A percentile compares a stretch with the other conserved stretches of the same genome.
These are phyloP conservation scores for Puffinus mauretanicus DNA, from an alignment of 2,113 vertebrate genomes.

Conservation along the genomic window DNA sequence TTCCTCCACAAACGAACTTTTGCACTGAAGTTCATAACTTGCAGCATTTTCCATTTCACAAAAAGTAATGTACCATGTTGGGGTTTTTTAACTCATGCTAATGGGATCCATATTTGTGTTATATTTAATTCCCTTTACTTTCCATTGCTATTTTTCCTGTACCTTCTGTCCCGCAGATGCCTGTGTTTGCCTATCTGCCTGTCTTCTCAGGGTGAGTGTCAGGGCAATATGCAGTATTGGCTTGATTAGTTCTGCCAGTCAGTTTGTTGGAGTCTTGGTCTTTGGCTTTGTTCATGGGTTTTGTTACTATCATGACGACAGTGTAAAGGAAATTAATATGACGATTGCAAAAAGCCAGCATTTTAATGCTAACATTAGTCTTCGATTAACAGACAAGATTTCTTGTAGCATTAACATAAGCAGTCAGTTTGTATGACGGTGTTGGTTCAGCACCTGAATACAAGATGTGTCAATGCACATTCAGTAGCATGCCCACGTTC, in stretches of 20 bases:
- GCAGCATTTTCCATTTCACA: not conserved
- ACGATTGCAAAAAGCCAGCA: not conserved
- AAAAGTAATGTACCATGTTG: not conserved
- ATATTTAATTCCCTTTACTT: not conserved
- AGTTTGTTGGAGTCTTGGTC: not conserved
- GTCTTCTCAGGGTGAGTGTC: not conserved
- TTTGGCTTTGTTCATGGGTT: not conserved
- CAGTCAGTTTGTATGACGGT: not conserved
- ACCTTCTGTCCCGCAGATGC: not conserved
- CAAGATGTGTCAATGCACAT: not conserved
- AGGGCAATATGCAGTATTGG: not conserved
- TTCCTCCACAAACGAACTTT: not conserved
- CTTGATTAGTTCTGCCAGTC: not conserved
- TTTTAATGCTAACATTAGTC: constrained; percentile 19
- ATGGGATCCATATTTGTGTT: not conserved
- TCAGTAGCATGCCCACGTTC: not conserved
- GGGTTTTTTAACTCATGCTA: not conserved
- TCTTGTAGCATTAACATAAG: not conserved
- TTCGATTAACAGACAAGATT: constrained; percentile 20
- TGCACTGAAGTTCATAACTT: not conserved
- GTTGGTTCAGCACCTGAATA: not conserved
- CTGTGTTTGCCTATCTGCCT: not conserved
- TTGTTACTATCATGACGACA: not conserved
- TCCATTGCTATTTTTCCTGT: not conserved
- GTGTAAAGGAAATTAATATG: not conserved